Base-by-base conservation (phyloP, 1,140 invertebrate species). In the Eumeta japonica region DNA sequence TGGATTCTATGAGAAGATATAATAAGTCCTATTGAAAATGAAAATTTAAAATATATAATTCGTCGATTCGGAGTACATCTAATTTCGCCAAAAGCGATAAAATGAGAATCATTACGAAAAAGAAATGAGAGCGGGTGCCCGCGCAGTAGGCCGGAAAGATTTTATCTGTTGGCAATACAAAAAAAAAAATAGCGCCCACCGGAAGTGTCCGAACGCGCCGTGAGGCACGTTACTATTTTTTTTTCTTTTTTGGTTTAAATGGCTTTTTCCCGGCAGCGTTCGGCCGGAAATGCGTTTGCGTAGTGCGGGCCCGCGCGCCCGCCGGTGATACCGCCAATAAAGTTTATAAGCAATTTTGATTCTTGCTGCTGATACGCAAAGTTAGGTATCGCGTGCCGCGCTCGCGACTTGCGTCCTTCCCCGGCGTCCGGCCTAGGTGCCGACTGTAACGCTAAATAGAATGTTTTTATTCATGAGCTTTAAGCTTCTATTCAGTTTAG, bases 131-230 rank as follows among this genome's bases (percentile, higher is more conserved):
- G 49, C 59, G 58, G 59, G 63, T 62, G 66, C 67, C 58, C 55
- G 70, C 48, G 62, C 66, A 71, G 64, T 67, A 70, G 66, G 63
- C 62, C 62, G 64, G 70, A 74, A 74, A 74, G 66, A 74, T 74
- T 74, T 71, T 74, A 74, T 74, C 70, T 71, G 66, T 70, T 70
- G 63, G 66, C 66, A 67, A 71, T 74, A 74, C 63, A 74, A 66
- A 74, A 74, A 74, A 74, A 74, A 74, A 74, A 74, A 74, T 74
- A 65, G 70, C 70, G 70, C 62, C 70, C 70, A 74, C 70, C 70
- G 70, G 70, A 74, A 74, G 70, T 70, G 70, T 71, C 70, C 70
- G 65, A 74, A 55, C 38, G 42, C 66, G 59, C 62, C 58, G 65
- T 59, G 62, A 62, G 56, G 66, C 65, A 61, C 66, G 66, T 71